Percentiles rank a stretch among this genome's conserved stretches.
These are phyloP conservation scores for Perca flavescens DNA, from an alignment of 2,113 vertebrate genomes.

Conservation along the genomic window DNA sequence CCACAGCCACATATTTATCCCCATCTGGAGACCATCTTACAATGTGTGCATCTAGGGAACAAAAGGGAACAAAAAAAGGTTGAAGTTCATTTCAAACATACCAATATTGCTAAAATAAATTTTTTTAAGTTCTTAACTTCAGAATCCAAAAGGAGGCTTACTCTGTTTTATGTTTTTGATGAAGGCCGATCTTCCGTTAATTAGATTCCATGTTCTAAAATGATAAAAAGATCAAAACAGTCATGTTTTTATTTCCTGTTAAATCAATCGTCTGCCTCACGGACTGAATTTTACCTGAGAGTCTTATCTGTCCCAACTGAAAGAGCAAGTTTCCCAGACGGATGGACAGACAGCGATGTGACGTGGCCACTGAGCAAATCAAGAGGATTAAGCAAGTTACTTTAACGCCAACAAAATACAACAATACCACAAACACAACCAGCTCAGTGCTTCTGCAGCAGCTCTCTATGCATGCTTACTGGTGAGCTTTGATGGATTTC, in stretches of 20 bases:
- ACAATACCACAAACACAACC: not conserved
- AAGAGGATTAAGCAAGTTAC: not conserved
- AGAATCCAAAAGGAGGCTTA: conserved; percentile 76
- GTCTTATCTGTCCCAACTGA: conserved; percentile 97
- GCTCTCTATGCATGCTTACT: conserved; percentile 80
- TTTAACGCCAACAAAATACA: not conserved
- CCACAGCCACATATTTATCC: conserved; percentile 88
- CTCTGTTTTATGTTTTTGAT: conserved; percentile 98
- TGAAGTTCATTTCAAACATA: not conserved
- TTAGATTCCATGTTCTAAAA: conserved; percentile 96
- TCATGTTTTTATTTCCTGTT: rapidly evolving
- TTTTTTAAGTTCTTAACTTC: not conserved
- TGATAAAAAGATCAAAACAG: not conserved
- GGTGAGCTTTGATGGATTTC: conserved; percentile 95
- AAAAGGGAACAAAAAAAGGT: not conserved
- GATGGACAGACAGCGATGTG: conserved; percentile 93
- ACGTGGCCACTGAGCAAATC: conserved; percentile 88
- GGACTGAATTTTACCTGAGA: conserved; percentile 84
- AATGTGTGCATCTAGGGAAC: conserved; percentile 89
- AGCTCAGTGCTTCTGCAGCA: not conserved
- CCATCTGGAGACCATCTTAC: conserved; percentile 95
- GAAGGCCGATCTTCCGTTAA: conserved; percentile 94
- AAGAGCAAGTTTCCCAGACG: conserved; percentile 95
- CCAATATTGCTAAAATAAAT: not conserved
- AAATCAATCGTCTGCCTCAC: rapidly evolving